A percentile compares a stretch with the other conserved stretches of the same genome.
Evolutionary conservation across 2,797 vertebrate genomes (phyloP).

Genomic region (Gymnopithys bicolor): DNA sequence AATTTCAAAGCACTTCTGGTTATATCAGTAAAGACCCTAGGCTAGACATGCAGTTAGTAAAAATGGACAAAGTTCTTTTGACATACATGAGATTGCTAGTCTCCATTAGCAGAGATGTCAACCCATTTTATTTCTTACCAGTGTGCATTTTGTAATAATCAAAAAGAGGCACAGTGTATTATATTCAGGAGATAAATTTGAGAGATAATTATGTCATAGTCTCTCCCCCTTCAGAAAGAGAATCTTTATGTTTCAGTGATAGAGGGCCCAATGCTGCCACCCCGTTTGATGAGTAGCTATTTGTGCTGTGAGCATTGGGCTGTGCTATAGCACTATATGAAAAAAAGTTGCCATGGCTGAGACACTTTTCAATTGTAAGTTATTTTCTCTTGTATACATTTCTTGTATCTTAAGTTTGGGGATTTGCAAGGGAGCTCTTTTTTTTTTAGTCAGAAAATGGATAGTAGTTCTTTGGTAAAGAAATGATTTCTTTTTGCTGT

Average conservation of each 20-base stretch:
- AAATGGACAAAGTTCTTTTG: background rate
- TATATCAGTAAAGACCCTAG: background rate
- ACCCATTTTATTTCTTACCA: background rate
- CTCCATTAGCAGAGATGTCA: background rate
- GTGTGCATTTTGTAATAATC: background rate
- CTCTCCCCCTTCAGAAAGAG: background rate
- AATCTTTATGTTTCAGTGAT: background rate
- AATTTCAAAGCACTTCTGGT: background rate
- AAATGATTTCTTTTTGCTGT: constrained; percentile 40
- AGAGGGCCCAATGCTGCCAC: background rate
- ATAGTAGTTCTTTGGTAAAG: background rate
- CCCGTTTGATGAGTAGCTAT: background rate
- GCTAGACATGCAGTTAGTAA: background rate
- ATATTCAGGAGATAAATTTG: background rate
- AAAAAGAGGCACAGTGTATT: background rate
- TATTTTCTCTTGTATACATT: background rate
- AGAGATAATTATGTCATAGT: background rate
- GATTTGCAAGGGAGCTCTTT: rapidly evolving
- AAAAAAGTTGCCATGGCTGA: background rate
- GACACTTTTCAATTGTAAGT: background rate
- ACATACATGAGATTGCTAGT: background rate
- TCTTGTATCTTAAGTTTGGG: background rate
- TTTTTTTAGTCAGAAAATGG: constrained; percentile 4
- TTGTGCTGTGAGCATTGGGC: background rate
- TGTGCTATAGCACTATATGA: background rate